phyloP scores from a whole-genome alignment of 2,113 vertebrate genomes.

The Thamnaconus septentrionalis region DNA sequence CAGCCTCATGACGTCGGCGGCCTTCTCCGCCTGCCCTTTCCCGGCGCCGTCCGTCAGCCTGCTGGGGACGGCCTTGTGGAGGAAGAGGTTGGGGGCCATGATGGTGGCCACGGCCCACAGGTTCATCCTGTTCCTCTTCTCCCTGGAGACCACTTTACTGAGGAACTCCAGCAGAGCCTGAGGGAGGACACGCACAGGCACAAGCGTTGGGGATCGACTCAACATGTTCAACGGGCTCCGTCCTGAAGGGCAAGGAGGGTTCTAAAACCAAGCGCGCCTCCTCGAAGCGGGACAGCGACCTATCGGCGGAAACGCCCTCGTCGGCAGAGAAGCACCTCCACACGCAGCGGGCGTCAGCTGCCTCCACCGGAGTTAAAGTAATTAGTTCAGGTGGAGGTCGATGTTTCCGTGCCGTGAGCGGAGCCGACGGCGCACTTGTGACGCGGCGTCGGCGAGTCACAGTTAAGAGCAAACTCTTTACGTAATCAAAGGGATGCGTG shows the following conservation, averaged over 20 bases:
- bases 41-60: slow-evolving; percentile 81
- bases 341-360: slow-evolving; percentile 41
- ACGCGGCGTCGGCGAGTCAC: slow-evolving; percentile 42
- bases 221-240: no score
- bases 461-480: slow-evolving; percentile 30
- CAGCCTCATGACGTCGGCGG: slow-evolving; percentile 82
- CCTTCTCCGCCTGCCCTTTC: slow-evolving; percentile 85
- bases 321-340: slow-evolving; percentile 31
- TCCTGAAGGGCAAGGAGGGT: neutral
- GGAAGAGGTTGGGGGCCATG: slow-evolving; percentile 91
- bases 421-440: slow-evolving; percentile 36
- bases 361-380: slow-evolving; percentile 42
- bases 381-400: slow-evolving; percentile 47
- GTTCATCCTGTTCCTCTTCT: slow-evolving; percentile 89
- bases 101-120: slow-evolving; percentile 91
- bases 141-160: slow-evolving; percentile 82
- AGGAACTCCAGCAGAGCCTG: slow-evolving; percentile 89
- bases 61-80: slow-evolving; percentile 82
- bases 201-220: no score
- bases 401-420: slow-evolving; percentile 33
- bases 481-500: slow-evolving; percentile 35
- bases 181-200: neutral
- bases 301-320: neutral
- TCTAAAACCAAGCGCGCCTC: neutral
- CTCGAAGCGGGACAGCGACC: slow-evolving; percentile 19